These are phyloP conservation scores for Ctenodactylus gundi DNA, from an alignment of 2,113 vertebrate genomes.

Conservation along the genomic window DNA sequence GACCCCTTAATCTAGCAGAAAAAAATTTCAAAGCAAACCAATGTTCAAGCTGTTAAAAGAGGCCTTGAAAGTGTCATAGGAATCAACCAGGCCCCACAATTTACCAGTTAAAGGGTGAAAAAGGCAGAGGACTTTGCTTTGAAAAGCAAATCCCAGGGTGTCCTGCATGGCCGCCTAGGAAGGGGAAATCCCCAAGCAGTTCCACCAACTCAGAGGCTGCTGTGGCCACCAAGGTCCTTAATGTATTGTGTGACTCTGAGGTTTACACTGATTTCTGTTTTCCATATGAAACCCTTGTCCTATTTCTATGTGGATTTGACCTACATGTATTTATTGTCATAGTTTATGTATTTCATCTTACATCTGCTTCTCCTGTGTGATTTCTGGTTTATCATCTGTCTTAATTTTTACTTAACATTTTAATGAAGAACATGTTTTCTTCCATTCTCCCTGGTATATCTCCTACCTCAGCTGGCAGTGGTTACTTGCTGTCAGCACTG, in stretches of 20 bases:
- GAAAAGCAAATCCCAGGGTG: too few relatives aligned
- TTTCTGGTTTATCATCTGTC: background rate
- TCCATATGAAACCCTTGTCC: background rate
- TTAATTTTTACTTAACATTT: constrained; percentile 6
- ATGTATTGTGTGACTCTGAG: background rate
- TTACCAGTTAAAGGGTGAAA: too few relatives aligned
- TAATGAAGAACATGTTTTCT: background rate
- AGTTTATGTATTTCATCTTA: background rate
- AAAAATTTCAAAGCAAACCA: too few relatives aligned
- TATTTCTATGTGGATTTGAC: background rate
- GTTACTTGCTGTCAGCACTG: background rate
- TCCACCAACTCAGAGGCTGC: too few relatives aligned
- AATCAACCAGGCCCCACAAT: too few relatives aligned
- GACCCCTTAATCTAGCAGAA: too few relatives aligned
- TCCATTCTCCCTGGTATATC: background rate
- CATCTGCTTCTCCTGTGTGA: background rate
- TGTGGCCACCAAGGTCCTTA: too few relatives aligned
- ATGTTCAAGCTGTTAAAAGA: too few relatives aligned
- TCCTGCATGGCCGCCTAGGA: too few relatives aligned
- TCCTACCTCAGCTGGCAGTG: background rate
- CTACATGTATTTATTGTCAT: background rate
- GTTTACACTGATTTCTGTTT: background rate
- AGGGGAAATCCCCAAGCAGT: too few relatives aligned
- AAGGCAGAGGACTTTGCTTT: too few relatives aligned
- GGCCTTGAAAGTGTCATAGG: too few relatives aligned